These are phyloP conservation scores for Heliothis virescens DNA, from an alignment of 1,140 invertebrate genomes.

Conservation along the genomic window DNA sequence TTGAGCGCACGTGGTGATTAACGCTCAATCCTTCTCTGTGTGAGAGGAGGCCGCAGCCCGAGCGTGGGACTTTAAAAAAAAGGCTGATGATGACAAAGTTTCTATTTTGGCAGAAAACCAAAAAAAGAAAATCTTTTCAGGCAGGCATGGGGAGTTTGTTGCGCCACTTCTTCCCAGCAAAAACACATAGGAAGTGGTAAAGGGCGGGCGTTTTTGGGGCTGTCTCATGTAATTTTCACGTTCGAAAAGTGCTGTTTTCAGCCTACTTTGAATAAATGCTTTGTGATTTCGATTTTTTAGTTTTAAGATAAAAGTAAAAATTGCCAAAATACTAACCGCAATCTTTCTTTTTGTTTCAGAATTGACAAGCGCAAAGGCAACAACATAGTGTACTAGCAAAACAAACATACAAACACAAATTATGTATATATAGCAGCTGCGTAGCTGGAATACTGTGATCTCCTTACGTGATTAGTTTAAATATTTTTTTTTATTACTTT, in stretches of 20 bases:
- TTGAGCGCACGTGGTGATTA: no score
- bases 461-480: conserved; percentile 71
- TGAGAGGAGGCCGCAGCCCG: no score
- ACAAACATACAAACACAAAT: conserved; percentile 59
- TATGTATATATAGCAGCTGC: conserved; percentile 73
- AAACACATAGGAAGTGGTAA: no score
- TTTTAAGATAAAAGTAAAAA: background rate
- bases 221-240: no score
- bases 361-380: conserved; percentile 57
- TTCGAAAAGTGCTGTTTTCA: no score
- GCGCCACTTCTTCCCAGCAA: no score
- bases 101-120: no score
- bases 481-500: conserved; percentile 55
- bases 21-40: no score
- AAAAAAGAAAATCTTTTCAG: background rate
- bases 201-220: no score
- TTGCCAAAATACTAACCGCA: background rate
- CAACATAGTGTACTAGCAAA: conserved; percentile 51
- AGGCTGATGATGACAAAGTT: no score
- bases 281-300: background rate
- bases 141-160: background rate
- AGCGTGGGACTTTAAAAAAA: no score
- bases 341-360: conserved; percentile 63
- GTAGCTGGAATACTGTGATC: conserved; percentile 65
- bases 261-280: no score